phyloP scores from a whole-genome alignment of 23 tunicate genomes.

The Styela clava region DNA sequence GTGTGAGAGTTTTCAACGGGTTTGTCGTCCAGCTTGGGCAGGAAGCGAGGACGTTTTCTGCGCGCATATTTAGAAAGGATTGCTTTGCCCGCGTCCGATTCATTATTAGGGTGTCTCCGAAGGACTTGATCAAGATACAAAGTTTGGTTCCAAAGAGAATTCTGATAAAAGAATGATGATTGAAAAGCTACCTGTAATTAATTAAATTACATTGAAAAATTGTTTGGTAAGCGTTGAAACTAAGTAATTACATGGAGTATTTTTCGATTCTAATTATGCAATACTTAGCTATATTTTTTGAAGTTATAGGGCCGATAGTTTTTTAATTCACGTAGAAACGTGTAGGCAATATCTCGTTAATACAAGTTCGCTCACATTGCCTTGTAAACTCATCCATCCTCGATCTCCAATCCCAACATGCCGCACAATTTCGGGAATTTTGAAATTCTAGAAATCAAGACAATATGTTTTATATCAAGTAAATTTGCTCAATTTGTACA shows the following conservation, averaged over 20 bases:
- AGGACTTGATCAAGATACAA: constrained; percentile 24
- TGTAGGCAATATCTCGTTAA: no score
- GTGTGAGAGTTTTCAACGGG: constrained; percentile 1
- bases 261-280: no score
- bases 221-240: no score
- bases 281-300: no score
- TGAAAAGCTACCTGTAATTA: no score
- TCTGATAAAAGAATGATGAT: neutral
- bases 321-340: no score
- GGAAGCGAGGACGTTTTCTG: neutral
- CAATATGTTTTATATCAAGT: no score
- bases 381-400: neutral
- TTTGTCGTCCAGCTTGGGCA: constrained; percentile 8
- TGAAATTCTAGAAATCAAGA: neutral
- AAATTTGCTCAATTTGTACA: no score
- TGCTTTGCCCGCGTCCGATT: neutral
- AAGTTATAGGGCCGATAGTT: no score
- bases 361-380: neutral
- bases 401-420: neutral
- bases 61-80: neutral
- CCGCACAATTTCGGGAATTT: neutral
- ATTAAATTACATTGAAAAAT: no score
- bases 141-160: constrained; percentile 9
- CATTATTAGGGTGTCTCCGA: neutral
- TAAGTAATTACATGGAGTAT: no score